Base-by-base conservation (phyloP, 2,888 invertebrate genomes). In the Plusia festucae region DNA sequence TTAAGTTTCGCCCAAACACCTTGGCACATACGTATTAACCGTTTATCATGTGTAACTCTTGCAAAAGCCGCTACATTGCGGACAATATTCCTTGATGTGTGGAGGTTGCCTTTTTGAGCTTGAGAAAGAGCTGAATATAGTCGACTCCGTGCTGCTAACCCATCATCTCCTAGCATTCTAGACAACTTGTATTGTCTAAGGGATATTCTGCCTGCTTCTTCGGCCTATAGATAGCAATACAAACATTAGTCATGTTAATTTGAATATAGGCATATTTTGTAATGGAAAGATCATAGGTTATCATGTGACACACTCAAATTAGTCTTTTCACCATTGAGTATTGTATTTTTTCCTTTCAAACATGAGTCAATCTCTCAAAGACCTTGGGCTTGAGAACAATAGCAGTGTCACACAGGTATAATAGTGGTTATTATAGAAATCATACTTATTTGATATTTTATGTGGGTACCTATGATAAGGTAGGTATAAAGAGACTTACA, bases 151-250 rank as follows among this genome's bases (percentile, higher is more conserved):
- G 98, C 96, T 46, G 97, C 97, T 56, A 98, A 92, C 40, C 96
- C 95, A 0, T 98, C 98, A 91, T 99, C 99, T 0, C 97, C 98
- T 49, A 99, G 94, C 83, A 97, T 96, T 70, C 97, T 85, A 0
- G 99, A 99, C 27, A 99, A 93, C 84, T 96, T 96, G 71, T 99
- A 96, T 88, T 99, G 99, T 70, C 97, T 96, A 18, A 97, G 59
- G 13, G 99, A 99, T 89, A 99, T 99, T 86, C 97, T 96, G 0
- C 98, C 98, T 32, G 99, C 99, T 83, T 97, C 97, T 84, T 97
- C 96, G 15, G 99, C 99, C 98, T 98, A 89, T 18, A 88, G 91
- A 61, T 20, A 32, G 30, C 2, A 16, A 32, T 16, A 22, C 1
- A 15, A 30, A 15, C 34, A 34, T 34, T 15, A 34, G 15, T 34